These are phyloP conservation scores for Coregonus clupeaformis DNA, from an alignment of 2,113 vertebrate species.

Conservation along the genomic window DNA sequence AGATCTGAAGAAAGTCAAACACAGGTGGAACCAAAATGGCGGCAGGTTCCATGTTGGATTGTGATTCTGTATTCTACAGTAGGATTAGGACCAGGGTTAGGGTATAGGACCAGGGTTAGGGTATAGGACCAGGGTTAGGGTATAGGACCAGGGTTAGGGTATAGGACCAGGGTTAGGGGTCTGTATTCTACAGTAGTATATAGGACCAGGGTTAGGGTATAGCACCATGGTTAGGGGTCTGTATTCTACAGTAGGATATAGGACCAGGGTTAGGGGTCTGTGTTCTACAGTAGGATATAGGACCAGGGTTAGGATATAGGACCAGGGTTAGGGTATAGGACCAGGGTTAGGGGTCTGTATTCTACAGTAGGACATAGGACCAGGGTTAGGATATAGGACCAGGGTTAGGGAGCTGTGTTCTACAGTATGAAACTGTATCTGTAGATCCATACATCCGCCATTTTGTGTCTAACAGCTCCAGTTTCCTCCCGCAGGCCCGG, in stretches of 20 bases:
- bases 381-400: not conserved
- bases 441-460: not conserved
- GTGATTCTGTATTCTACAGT: no score
- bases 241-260: no score
- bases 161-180: no score
- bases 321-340: not conserved
- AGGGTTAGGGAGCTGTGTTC: no score
- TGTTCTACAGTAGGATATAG: no score
- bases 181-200: no score
- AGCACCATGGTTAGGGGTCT: not conserved
- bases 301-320: not conserved
- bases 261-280: no score
- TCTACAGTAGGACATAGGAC: no score
- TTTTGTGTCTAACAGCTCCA: slow-evolving; percentile 20
- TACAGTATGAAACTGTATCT: not conserved
- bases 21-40: not conserved
- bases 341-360: no score
- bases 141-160: no score
- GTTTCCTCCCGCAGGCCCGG: slow-evolving; percentile 56
- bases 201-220: not conserved
- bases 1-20: not conserved
- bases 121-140: not conserved
- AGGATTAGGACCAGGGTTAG: no score
- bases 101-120: not conserved
- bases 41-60: no score